These are phyloP conservation scores for Coptodon rendalli DNA, from an alignment of 2,113 vertebrate species.

Conservation along the genomic window DNA sequence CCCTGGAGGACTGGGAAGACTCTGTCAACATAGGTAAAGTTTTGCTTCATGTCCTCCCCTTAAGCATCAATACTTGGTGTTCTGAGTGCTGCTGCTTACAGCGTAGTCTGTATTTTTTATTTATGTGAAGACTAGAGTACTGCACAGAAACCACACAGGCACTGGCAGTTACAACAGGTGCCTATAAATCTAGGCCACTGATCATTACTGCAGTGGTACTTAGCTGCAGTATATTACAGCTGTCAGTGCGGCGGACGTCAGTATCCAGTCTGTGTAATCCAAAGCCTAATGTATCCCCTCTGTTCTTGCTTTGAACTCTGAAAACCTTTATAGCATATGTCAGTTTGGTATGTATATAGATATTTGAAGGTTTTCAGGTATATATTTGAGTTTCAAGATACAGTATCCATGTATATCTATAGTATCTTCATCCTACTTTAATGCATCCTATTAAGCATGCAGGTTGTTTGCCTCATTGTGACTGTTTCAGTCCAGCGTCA, in stretches of 20 bases:
- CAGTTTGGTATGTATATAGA: not conserved
- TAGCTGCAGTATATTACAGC: constrained; percentile 9
- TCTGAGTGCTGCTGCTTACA: not conserved
- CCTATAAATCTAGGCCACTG: constrained; percentile 28
- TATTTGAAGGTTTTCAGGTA: not conserved
- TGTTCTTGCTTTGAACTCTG: not conserved
- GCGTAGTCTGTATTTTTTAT: not conserved
- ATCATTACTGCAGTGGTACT: not conserved
- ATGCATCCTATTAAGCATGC: not conserved
- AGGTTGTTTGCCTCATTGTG: not conserved
- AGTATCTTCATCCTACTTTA: not conserved
- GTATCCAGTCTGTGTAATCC: not conserved
- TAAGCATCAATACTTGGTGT: not conserved
- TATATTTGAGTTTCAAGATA: not conserved
- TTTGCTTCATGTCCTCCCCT: not conserved
- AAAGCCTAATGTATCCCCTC: not conserved
- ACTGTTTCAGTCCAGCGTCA: not conserved
- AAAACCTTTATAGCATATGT: not conserved
- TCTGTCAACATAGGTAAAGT: constrained; percentile 89
- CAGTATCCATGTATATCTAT: not conserved
- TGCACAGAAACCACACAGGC: not conserved
- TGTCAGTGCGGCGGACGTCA: not conserved
- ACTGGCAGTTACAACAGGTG: constrained; percentile 9
- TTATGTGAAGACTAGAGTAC: not conserved
- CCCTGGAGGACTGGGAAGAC: constrained; percentile 97